Evolutionary conservation across 2,113 vertebrate species (phyloP).

Genomic region (Dromas ardeola): DNA sequence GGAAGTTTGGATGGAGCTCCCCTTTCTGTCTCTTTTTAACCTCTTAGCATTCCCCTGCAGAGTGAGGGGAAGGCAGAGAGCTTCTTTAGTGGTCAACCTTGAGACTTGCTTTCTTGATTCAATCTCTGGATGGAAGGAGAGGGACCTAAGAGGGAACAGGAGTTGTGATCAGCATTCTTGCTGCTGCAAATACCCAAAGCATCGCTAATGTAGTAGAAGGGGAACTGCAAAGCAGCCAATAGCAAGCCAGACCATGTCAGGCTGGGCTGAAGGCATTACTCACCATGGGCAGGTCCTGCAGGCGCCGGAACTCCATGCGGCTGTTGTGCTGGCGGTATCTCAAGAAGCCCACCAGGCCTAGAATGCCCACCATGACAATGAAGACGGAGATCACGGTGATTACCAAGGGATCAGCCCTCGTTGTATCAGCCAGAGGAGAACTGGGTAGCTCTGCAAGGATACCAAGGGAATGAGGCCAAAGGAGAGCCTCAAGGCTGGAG

Average conservation of each 20-base stretch:
- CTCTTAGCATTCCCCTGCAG: slow-evolving; percentile 37
- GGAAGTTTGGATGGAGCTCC: background rate
- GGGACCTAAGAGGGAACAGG: slow-evolving; percentile 46
- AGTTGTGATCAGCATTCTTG: slow-evolving; percentile 4
- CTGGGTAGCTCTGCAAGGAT: slow-evolving; percentile 53
- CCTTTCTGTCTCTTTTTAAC: slow-evolving; percentile 4
- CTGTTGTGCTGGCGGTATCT: slow-evolving; percentile 80
- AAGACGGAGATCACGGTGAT: slow-evolving; percentile 85
- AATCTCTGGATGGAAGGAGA: slow-evolving; percentile 50
- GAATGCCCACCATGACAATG: slow-evolving; percentile 81
- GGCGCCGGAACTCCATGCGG: slow-evolving; percentile 83
- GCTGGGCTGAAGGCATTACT: background rate
- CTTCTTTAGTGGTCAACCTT: slow-evolving; percentile 33
- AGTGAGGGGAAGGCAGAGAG: slow-evolving; percentile 40
- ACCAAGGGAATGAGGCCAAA: background rate
- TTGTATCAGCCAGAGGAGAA: background rate
- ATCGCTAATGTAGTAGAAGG: background rate
- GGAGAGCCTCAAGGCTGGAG: background rate
- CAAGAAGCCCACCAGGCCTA: slow-evolving; percentile 83
- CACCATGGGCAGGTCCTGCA: slow-evolving; percentile 79
- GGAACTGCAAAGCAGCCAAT: slow-evolving; percentile 9
- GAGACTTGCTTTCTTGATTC: slow-evolving; percentile 40
- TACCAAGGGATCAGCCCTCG: slow-evolving; percentile 79
- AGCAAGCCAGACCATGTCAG: background rate
- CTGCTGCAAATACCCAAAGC: background rate